Base-by-base conservation (phyloP, 2,888 invertebrate species). In the Bhutanitis thaidina region DNA sequence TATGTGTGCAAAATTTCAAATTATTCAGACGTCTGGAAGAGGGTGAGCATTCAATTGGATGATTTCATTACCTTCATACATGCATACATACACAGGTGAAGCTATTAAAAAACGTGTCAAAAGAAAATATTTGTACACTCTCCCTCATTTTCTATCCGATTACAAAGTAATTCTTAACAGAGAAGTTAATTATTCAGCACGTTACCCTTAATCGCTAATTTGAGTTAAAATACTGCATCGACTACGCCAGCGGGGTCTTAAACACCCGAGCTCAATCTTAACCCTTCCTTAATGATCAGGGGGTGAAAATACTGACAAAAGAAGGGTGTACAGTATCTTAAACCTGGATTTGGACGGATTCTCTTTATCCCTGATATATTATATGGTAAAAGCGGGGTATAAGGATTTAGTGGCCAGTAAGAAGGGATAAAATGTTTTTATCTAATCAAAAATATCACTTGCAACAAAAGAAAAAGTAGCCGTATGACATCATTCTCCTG, bases 251-350 rank as follows among this genome's bases (percentile, higher is more conserved):
- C 57, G 60, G 66, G 65, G 71, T 64, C 58, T 54, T 60, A 59
- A 62, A 65, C 67, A 60, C 67, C 65, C 54, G 57, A 59, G 62
- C 58, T 74, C 69, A 65, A 69, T 74, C 69, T 71, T 71, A 80
- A 77, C 81, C 80, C 82, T 75, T 72, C 65, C 61, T 67, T 73
- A 77, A 77, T 73, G 76, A 75, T 69, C 62, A 58, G 67, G 65
- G 27, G 69, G 57, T 50, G 34, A 48, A 57, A 64, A 62, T 69
- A 64, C 64, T 65, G 52, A 57, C 56, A 54, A 49, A 57, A 58
- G 61, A 61, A 68, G 69, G 60, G 64, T 61, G 57, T 36, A 47
- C 51, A 57, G 54, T 46, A 57, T 58, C 64, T 62, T 58, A 58
- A 37, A 45, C 48, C 50, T 40, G 64, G 62, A 60, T 61, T 70